These are phyloP conservation scores for Labeo catla DNA, from an alignment of 2,113 vertebrate species.

Conservation along the genomic window DNA sequence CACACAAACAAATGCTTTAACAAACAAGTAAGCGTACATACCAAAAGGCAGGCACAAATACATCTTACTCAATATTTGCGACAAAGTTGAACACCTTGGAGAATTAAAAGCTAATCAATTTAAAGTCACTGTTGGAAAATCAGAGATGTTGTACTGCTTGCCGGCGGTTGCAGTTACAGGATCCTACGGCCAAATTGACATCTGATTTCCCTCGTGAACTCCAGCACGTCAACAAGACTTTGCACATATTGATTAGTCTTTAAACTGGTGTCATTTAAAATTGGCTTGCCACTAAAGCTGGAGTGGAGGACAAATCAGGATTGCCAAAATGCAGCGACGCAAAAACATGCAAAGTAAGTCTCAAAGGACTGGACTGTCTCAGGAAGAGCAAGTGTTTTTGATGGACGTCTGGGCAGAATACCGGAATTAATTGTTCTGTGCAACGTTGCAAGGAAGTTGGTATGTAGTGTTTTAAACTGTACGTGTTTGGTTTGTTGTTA, in stretches of 20 bases:
- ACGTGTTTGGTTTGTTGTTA: neutral
- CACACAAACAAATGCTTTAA: constrained; percentile 31
- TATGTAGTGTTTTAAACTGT: constrained; percentile 1
- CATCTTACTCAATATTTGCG: constrained; percentile 20
- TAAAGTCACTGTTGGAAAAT: neutral
- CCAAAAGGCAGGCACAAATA: constrained; percentile 1
- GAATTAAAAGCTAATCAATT: constrained; percentile 45
- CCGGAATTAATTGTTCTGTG: neutral
- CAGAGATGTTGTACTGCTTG: neutral
- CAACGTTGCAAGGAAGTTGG: neutral
- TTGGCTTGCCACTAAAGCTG: constrained; percentile 11
- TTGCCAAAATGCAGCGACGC: neutral
- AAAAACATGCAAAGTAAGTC: neutral
- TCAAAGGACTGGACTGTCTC: neutral
- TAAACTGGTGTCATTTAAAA: constrained; percentile 41
- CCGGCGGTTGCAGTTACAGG: constrained; percentile 11
- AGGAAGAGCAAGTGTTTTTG: neutral
- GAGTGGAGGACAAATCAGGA: constrained; percentile 23
- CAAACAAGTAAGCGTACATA: neutral
- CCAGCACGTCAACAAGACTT: constrained; percentile 35
- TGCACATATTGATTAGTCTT: constrained; percentile 47
- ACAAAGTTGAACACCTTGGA: constrained; percentile 21
- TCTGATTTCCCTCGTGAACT: constrained; percentile 32
- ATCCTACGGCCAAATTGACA: constrained; percentile 26
- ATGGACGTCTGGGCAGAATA: neutral